Evolutionary conservation across 2,113 vertebrate species (phyloP).

Genomic region (Pterocles orientalis): DNA sequence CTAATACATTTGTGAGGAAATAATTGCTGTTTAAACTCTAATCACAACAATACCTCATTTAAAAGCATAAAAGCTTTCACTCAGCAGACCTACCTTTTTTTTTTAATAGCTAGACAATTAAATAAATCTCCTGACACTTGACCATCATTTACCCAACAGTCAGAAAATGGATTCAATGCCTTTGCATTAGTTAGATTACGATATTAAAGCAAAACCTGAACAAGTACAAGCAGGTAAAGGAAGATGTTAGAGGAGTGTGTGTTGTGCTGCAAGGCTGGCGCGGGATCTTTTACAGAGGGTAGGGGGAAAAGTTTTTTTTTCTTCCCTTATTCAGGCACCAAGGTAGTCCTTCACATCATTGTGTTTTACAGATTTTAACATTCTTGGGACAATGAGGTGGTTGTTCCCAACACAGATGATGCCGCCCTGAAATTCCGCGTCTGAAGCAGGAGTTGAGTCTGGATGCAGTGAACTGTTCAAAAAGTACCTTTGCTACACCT

Average conservation of each 20-base stretch:
- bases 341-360: neutral
- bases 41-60: constrained; percentile 60
- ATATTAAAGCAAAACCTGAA: constrained; percentile 22
- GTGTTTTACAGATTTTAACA: neutral
- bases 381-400: neutral
- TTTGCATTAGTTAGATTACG: constrained; percentile 43
- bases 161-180: constrained; percentile 43
- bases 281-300: neutral
- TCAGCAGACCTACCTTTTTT: constrained; percentile 17
- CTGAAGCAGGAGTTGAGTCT: neutral
- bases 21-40: constrained; percentile 66
- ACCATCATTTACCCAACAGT: constrained; percentile 50
- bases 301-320: neutral
- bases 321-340: neutral
- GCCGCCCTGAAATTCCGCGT: neutral
- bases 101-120: constrained; percentile 52
- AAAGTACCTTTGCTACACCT: neutral
- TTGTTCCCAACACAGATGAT: neutral
- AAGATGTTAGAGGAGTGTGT: neutral
- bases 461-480: neutral
- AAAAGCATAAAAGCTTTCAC: constrained; percentile 72
- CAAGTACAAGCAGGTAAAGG: neutral
- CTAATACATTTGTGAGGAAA: constrained; percentile 50
- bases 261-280: neutral
- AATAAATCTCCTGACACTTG: constrained; percentile 63